Conservation (phyloP, 2,113 vertebrate species). For the Petaurus breviceps region DNA sequence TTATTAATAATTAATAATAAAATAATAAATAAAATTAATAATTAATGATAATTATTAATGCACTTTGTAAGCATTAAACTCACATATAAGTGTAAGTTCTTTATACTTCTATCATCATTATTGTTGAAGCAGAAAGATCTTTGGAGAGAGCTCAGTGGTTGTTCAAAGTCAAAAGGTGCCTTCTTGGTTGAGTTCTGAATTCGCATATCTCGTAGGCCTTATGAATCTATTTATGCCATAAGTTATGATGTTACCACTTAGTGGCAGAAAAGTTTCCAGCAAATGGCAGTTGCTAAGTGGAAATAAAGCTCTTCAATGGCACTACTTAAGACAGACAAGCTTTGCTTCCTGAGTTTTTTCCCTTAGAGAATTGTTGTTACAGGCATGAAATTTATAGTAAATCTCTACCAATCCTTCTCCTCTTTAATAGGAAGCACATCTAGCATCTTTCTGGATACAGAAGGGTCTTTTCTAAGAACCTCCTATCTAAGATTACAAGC, state of each 20-base stretch:
- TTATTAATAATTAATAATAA: too few relatives aligned
- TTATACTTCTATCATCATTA: neutral
- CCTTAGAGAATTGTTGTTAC: neutral
- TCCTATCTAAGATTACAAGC: neutral
- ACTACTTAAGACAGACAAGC: neutral
- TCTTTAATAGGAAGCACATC: neutral
- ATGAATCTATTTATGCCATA: constrained; percentile 23
- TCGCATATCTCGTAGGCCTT: constrained; percentile 44
- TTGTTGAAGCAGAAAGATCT: constrained; percentile 59
- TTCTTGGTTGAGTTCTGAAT: constrained; percentile 52
- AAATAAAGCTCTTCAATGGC: constrained; percentile 26
- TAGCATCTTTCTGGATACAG: neutral
- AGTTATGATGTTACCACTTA: neutral
- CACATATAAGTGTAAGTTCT: neutral
- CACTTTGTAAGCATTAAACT: neutral
- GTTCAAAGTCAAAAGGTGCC: constrained; percentile 72
- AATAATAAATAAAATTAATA: too few relatives aligned
- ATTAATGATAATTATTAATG: neutral
- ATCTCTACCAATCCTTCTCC: neutral
- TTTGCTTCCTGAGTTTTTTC: neutral
- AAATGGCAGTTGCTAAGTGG: neutral
- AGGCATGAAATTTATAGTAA: neutral
- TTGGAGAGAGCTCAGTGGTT: constrained; percentile 52
- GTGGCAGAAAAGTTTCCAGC: constrained; percentile 24
- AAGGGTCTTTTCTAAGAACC: neutral